Base-by-base conservation (phyloP, 2,797 vertebrate genomes). In the Balearica regulorum region DNA sequence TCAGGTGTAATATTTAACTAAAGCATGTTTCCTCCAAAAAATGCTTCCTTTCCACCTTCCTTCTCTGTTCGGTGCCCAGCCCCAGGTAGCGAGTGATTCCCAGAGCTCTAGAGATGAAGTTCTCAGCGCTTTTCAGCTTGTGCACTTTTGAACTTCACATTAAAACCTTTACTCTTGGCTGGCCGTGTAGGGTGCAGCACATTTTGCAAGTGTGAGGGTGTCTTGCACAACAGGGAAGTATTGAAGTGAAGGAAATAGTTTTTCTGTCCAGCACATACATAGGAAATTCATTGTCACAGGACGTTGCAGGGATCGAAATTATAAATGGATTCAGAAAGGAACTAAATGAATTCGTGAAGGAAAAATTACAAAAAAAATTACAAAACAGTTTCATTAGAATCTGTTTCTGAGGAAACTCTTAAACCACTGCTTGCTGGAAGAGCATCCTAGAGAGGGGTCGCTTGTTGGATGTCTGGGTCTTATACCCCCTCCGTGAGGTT, bases 141-240 rank as follows among this genome's bases (percentile, higher is more conserved):
- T 91, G 26, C 43, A 31, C 51, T 90, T 84, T 43, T 35, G 53
- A 33, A n/a, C 44, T 9, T 78, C 5, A 1, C 35, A 31, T 43
- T 75, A 60, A 89, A 91, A 58, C 33, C 49, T 83, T 90, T 61
- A 28, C 35, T 80, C 41, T 58, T 80, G 65, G 19, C 53, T 66
- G 43, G 15, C 46, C 62, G 3, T 19, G 8, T 65, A 60, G 41
- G 15, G 6, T 29, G 8, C 66, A 72, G 54, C 25, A 16, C 5
- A 26, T 89, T 85, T 95, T 72, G 87, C 51, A 73, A 69, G 29
- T 75, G 75, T 87, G 70, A 79, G 62, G 49, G 44, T 31, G 33
- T 48, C 17, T 73, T 77, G 71, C 82, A 61, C 0, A 8, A 46
- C 12, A 68, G n/a, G 17, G 43, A 78, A 70, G 24, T 53, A 51